Percentiles rank a stretch among this genome's conserved stretches.
These are phyloP conservation scores for Anoura caudifer DNA, from an alignment of 2,113 vertebrate genomes.

Conservation along the genomic window DNA sequence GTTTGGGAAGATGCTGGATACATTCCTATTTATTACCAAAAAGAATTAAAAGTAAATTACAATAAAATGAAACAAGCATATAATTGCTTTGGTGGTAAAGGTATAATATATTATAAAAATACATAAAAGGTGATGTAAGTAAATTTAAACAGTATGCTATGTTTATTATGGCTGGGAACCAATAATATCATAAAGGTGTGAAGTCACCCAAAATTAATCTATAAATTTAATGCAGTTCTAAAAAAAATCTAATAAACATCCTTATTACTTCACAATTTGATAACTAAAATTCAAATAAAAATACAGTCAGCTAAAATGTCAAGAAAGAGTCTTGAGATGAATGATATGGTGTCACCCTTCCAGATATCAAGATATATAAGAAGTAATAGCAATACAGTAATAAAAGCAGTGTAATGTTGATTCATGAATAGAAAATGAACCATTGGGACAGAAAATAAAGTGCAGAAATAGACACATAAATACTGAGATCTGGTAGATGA, in stretches of 20 bases:
- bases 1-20: background rate
- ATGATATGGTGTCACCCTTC: background rate
- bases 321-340: background rate
- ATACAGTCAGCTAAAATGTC: background rate
- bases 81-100: background rate
- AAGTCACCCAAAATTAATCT: background rate
- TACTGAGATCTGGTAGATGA: background rate
- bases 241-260: background rate
- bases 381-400: background rate
- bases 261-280: background rate
- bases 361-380: background rate
- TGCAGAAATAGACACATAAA: background rate
- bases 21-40: background rate
- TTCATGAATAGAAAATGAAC: background rate
- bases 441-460: background rate
- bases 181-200: background rate
- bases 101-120: background rate
- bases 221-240: background rate
- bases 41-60: background rate
- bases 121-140: background rate
- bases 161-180: background rate
- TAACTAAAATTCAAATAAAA: constrained; percentile 2
- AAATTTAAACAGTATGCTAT: background rate
- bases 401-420: background rate
- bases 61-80: background rate